These are phyloP conservation scores for Orchesella cincta DNA, from an alignment of 1,140 invertebrate species.

Conservation along the genomic window DNA sequence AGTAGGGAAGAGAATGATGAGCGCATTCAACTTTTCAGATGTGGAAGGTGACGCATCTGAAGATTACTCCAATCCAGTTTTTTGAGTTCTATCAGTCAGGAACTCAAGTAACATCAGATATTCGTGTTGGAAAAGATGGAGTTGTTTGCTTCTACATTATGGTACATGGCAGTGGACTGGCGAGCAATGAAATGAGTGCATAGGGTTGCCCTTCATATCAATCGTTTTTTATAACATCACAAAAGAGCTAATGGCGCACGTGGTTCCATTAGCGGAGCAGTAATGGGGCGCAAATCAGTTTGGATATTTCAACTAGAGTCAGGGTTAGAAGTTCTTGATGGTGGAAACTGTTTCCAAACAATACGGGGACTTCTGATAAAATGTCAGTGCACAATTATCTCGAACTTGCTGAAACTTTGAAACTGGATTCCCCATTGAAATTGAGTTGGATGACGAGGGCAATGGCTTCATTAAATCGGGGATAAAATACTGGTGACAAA, in stretches of 20 bases:
- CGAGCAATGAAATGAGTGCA: too few species aligned
- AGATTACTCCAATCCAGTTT: not conserved
- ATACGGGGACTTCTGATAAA: too few species aligned
- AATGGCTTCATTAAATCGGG: not conserved
- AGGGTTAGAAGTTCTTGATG: not conserved
- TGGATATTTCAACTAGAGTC: not conserved
- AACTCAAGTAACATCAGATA: not conserved
- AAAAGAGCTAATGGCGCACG: too few species aligned
- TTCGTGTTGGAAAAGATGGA: not conserved
- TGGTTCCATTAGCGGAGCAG: not conserved
- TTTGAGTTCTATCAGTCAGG: not conserved
- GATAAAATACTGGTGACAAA: not conserved
- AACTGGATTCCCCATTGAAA: not conserved
- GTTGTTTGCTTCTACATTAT: not conserved
- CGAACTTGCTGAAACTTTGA: not conserved
- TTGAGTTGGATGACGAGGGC: not conserved
- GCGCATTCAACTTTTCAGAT: not conserved
- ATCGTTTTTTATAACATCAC: not conserved
- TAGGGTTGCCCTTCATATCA: not conserved
- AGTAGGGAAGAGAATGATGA: not conserved
- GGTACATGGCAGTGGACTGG: not conserved
- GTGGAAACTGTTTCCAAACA: not conserved
- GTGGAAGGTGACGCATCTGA: not conserved
- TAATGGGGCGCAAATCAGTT: not conserved
- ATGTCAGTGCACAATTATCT: not conserved